Evolutionary conservation across 2,113 vertebrate species (phyloP), one percentile per base, ranked within the genome.

Genomic region (Chionis minor): DNA sequence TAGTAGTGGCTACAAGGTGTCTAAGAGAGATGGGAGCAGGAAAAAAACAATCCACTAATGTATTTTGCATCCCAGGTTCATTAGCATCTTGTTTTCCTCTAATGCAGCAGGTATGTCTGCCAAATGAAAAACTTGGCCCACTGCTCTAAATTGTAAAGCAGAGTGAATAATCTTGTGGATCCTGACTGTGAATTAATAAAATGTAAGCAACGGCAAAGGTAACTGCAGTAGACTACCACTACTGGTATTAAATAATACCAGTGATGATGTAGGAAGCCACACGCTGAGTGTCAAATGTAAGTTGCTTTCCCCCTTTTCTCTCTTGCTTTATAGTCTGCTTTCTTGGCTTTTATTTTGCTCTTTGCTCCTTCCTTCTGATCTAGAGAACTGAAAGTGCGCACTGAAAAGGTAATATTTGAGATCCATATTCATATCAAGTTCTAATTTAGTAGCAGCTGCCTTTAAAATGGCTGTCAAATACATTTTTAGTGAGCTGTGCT

Each of bases 71-170:
- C 47, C 33, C 63, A 88, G 52, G 81, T 75, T 94, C 69, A 47
- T 95, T 70, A 86, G 54, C 73, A 75, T 93, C 54, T 81, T 7
- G 4, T 92, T 96, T 92, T 52, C 85, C 94, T 83, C 56, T 90
- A 94, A 78, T 72, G 89, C 83, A 90, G 88, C 83, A 91, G 59
- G 56, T 94, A 17, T 84, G 71, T 88, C 78, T 97, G 91, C 92
- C 92, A 96, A 90, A 82, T 66, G 42, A 78, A 77, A 70, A 90
- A 55, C 11, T 91, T 95, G 92, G 74, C 74, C 92, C 59, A 35
- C n/a, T 85, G 55, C 62, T 94, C 66, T 59, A n/a, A 82, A 73
- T 51, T 4, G 49, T 51, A 47, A 92, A 90, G 51, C 59, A 77
- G 28, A 51, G 42, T 51, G 80, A 69, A 54, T 56, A 3, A 19